Evolutionary conservation across 2,797 vertebrate species (phyloP).

Genomic region (Sebastes hubbsi): DNA sequence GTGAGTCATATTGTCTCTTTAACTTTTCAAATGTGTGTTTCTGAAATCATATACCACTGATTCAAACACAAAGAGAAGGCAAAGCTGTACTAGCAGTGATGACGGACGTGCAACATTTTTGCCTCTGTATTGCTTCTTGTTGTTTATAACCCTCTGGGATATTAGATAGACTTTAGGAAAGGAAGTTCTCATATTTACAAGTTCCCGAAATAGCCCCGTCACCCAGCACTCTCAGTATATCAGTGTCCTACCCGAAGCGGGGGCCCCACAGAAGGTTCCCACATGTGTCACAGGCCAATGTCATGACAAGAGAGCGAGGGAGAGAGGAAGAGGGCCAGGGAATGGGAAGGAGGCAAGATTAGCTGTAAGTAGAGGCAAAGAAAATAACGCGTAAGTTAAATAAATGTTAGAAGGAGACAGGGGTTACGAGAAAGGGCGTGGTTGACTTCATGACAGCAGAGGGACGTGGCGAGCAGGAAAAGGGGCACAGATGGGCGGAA

Average conservation of each 20-base stretch:
- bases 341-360: slow-evolving; percentile 42
- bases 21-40: background rate
- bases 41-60: background rate
- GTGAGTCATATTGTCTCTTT: background rate
- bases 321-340: slow-evolving; percentile 34
- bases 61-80: background rate
- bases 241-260: slow-evolving; percentile 75
- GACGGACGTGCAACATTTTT: slow-evolving; percentile 3
- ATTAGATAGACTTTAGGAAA: slow-evolving; percentile 77
- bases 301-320: slow-evolving; percentile 61
- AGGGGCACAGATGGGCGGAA: slow-evolving; percentile 75
- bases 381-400: slow-evolving; percentile 44
- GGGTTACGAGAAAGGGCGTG: slow-evolving; percentile 2
- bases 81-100: background rate
- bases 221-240: slow-evolving; percentile 80
- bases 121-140: slow-evolving; percentile 45
- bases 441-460: slow-evolving; percentile 9
- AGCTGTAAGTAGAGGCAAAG: slow-evolving; percentile 36
- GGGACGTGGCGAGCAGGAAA: slow-evolving; percentile 57
- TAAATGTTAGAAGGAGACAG: background rate
- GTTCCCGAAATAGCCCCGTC: slow-evolving; percentile 81
- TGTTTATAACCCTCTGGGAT: slow-evolving; percentile 72
- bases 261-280: slow-evolving; percentile 77
- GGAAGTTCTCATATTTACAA: slow-evolving; percentile 86
- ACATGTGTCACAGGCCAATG: slow-evolving; percentile 77